These are phyloP conservation scores for Theristus sp. DNA, from an alignment of 2,888 invertebrate species.

Conservation along the genomic window DNA sequence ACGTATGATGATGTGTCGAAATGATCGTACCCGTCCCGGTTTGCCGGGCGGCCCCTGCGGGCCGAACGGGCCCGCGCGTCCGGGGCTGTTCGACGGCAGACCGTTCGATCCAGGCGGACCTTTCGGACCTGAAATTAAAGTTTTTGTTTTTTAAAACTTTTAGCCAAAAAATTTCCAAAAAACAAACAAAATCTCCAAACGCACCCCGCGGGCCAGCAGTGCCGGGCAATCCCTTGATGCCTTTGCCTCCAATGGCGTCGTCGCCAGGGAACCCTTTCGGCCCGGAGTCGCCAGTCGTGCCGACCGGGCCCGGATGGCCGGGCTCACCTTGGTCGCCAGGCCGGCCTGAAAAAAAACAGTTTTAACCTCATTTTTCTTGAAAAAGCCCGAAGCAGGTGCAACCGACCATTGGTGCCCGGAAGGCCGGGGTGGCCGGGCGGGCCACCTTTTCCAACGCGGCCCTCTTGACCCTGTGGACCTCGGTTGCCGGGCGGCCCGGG, in stretches of 20 bases:
- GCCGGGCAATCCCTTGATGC: not conserved
- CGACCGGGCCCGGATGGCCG: not conserved
- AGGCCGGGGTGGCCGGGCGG: not conserved
- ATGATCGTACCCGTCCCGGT: not conserved
- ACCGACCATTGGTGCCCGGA: not conserved
- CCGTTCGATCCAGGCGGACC: not conserved
- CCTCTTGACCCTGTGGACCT: not conserved
- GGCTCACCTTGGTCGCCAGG: not conserved
- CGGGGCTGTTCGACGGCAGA: not conserved
- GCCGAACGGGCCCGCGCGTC: not conserved
- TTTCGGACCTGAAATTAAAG: not conserved
- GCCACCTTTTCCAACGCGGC: not conserved
- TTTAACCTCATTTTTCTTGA: not conserved
- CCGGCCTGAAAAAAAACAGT: not conserved
- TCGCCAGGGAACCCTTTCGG: not conserved
- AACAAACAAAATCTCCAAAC: not conserved
- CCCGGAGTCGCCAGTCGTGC: not conserved
- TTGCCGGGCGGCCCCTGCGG: not conserved
- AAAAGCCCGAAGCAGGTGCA: not conserved
- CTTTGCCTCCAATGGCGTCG: not conserved
- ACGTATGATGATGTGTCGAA: no score
- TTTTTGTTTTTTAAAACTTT: not conserved
- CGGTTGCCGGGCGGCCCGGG: not conserved
- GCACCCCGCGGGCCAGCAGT: not conserved
- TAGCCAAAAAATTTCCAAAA: not conserved